Conservation (phyloP, 2,797 vertebrate genomes). For the Gadopsis marmoratus region DNA sequence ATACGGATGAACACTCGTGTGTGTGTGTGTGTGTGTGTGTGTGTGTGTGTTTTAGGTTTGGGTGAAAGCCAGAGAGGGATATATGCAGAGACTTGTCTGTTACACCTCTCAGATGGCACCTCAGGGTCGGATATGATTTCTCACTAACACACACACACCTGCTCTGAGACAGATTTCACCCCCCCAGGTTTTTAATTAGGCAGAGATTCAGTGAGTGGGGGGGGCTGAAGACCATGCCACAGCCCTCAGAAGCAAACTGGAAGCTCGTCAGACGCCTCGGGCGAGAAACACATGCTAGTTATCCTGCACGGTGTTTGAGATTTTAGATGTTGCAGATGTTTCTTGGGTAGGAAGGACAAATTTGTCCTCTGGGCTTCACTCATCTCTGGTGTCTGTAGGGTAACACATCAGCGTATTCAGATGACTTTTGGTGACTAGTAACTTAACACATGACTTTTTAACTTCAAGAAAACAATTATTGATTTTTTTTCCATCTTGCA, state of each 20-base stretch:
- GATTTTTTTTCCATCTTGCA: neutral
- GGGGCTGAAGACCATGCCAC: conserved; percentile 48
- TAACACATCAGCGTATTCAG: neutral
- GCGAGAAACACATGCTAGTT: conserved; percentile 52
- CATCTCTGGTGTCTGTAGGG: neutral
- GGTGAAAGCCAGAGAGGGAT: conserved; percentile 32
- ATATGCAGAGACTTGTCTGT: conserved; percentile 69
- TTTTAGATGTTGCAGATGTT: conserved; percentile 62
- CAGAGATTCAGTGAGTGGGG: conserved; percentile 34
- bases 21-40: conserved; percentile 14
- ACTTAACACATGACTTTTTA: neutral
- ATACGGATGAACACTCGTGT: neutral
- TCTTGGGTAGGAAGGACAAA: conserved; percentile 13
- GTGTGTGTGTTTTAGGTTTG: conserved; percentile 34
- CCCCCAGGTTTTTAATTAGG: conserved; percentile 34
- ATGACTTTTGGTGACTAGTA: neutral
- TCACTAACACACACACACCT: conserved; percentile 34
- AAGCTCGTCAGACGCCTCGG: conserved; percentile 33
- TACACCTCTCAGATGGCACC: conserved; percentile 64
- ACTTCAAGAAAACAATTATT: neutral
- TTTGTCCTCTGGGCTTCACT: conserved; percentile 19
- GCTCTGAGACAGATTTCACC: conserved; percentile 55
- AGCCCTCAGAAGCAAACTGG: conserved; percentile 49
- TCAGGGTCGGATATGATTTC: conserved; percentile 69
- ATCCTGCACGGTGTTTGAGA: conserved; percentile 35